Base-by-base conservation (phyloP, 2,888 invertebrate species). In the Rosalia funebris region DNA sequence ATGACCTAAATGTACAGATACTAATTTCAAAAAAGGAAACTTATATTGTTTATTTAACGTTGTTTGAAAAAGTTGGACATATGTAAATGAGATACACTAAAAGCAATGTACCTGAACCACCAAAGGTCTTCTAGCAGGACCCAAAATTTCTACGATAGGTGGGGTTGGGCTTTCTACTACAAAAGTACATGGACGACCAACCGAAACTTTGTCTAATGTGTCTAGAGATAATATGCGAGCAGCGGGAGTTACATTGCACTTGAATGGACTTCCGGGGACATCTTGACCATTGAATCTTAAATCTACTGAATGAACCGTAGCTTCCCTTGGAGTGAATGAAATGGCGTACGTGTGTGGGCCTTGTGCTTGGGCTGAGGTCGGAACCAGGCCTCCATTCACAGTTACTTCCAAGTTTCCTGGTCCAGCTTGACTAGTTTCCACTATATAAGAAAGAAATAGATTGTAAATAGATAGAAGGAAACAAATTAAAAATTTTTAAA, bases 341-440 rank as follows among this genome's bases (percentile, higher is more conserved):
- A 98, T 98, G 17, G 96, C 95, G 80, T 97, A 98, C 0, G 93
- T 94, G 77, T 96, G 95, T 19, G 96, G 95, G 20, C 98, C 98
- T 78, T 97, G 95, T 0, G 96, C 96, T 77, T 97, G 96, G 9
- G 97, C 97, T 16, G 95, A 95, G 0, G 97, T 97, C 0, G 98
- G 96, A 25, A 98, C 97, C 62, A 96, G 88, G 0, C 98, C 98
- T 4, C 97, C 96, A 77, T 99, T 98, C 19, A 99, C 98, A 0
- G 97, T 96, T 60, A 99, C 98, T 82, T 99, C 98, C 39, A 99
- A 84, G 82, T 99, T 98, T 15, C 99, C 99, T 0, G 98, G 96
- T 12, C 98, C 99, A 2, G 98, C 98, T 81, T 96, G 95, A 77
- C 96, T 95, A 10, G 98, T 98, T 82, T 99, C 98, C 79, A 99